Base-by-base conservation (phyloP, 1,140 invertebrate genomes). In the Daktulosphaira vitifoliae region DNA sequence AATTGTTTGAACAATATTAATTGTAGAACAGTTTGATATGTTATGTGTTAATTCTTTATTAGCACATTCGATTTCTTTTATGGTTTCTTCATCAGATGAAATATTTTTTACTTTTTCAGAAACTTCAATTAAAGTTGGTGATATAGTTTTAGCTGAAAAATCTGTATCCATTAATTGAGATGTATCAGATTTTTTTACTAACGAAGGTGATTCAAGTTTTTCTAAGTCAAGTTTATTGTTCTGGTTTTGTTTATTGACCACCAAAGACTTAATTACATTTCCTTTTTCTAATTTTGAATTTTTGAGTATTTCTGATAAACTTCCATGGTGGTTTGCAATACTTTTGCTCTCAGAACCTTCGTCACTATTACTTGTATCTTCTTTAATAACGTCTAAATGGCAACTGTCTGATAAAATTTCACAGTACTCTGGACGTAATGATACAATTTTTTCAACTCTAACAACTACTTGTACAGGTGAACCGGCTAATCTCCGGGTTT, bases 311-410 rank as follows among this genome's bases (percentile, higher is more conserved):
- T n/a, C n/a, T 5, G 53, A 65, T n/a, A 26, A 53, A 18, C 23
- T 59, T 68, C 65, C 67, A 54, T 67, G 42, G 37, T 68, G 50
- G 9, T 68, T 68, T 20, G 39, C 15, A 2, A 56, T 48, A 33
- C 65, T 69, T 25, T 69, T 66, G 23, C 68, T 70, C 20, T 68
- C 67, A 22, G 65, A 51, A 37, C 68, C 68, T 18, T 44, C 54
- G 23, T 72, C 71, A 4, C 68, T 22, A 44, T 71, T 71, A 46
- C 70, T 71, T 8, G 48, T 68, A 54, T 73, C 72, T 65, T 73
- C 72, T 11, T 59, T 65, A n/a, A 73, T 73, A 7, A 72, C 72
- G 20, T 73, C 72, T 9, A 73, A 52, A 52, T 69, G 67, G 5
- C 70, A 59, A 38, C 65, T 29, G 18, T 67, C 22, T 16, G 59